Percentiles rank a stretch among this genome's conserved stretches.
phyloP scores from a whole-genome alignment of 2,888 invertebrate genomes.

The Hydroisotoma schaefferi region DNA sequence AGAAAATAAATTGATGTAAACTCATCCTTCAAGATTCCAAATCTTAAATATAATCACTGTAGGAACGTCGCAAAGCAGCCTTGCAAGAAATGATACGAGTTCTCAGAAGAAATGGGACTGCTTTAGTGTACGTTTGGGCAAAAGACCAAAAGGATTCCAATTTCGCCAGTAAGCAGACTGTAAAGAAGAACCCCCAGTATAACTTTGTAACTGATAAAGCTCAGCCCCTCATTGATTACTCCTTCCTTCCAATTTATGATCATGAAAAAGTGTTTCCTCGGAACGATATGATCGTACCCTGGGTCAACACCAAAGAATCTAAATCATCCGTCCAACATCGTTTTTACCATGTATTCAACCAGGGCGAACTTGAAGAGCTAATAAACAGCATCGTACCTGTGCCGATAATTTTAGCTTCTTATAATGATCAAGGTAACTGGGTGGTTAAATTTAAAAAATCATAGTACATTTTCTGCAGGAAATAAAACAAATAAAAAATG shows the following conservation, averaged over 20 bases:
- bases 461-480: no score
- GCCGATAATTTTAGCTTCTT: constrained; percentile 63
- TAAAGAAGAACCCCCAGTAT: constrained; percentile 53
- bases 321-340: constrained; percentile 62
- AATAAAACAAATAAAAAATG: no score
- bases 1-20: not conserved
- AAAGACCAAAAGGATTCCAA: constrained; percentile 77
- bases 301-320: constrained; percentile 62
- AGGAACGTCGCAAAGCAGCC: constrained; percentile 71
- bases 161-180: constrained; percentile 59
- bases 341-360: constrained; percentile 90
- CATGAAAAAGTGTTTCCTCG: constrained; percentile 87
- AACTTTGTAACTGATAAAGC: constrained; percentile 10
- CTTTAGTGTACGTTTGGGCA: constrained; percentile 95
- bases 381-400: constrained; percentile 57
- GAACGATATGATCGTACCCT: constrained; percentile 90
- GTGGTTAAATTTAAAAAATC: constrained; percentile 66
- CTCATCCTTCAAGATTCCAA: not conserved
- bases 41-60: constrained; percentile 24
- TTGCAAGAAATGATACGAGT: constrained; percentile 72
- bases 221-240: constrained; percentile 17
- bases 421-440: constrained; percentile 97
- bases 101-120: constrained; percentile 68
- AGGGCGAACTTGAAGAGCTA: constrained; percentile 70
- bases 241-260: constrained; percentile 72